Conservation (phyloP, 2,888 invertebrate genomes). For the Sturmia bella region DNA sequence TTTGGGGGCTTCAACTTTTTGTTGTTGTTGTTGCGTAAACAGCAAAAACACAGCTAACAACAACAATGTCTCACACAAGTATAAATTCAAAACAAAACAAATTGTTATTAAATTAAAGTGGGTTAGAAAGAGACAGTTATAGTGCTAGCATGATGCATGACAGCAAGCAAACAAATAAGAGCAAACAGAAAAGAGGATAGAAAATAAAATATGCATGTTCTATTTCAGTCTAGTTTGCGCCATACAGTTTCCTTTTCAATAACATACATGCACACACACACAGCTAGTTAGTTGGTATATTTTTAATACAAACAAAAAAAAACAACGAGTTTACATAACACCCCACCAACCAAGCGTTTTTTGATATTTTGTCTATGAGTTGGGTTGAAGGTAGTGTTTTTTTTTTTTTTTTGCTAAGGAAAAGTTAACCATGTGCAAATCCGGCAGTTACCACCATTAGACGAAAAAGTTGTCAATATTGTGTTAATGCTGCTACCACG, state of each 20-base stretch:
- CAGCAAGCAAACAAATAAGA: not conserved
- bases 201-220: not conserved
- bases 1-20: constrained; percentile 50
- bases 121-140: constrained; percentile 47
- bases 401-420: constrained; percentile 45
- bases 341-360: constrained; percentile 8
- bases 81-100: constrained; percentile 22
- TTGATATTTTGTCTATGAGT: not conserved
- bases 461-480: constrained; percentile 47
- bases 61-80: constrained; percentile 27
- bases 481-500: constrained; percentile 37
- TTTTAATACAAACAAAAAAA: not conserved
- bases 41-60: constrained; percentile 31
- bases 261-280: too few relatives aligned
- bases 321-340: constrained; percentile 34
- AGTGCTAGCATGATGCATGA: too few relatives aligned
- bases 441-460: constrained; percentile 67
- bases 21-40: constrained; percentile 5
- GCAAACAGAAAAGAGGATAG: not conserved
- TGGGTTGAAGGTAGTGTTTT: not conserved
- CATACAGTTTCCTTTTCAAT: constrained; percentile 3
- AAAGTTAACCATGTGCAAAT: constrained; percentile 67
- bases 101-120: constrained; percentile 36
- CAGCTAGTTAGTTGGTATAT: not conserved
- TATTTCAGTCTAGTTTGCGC: constrained; percentile 34